Percentiles rank a stretch among this genome's conserved stretches.
Conservation (phyloP, 2,888 invertebrate genomes). For the Nephrotoma appendiculata region DNA sequence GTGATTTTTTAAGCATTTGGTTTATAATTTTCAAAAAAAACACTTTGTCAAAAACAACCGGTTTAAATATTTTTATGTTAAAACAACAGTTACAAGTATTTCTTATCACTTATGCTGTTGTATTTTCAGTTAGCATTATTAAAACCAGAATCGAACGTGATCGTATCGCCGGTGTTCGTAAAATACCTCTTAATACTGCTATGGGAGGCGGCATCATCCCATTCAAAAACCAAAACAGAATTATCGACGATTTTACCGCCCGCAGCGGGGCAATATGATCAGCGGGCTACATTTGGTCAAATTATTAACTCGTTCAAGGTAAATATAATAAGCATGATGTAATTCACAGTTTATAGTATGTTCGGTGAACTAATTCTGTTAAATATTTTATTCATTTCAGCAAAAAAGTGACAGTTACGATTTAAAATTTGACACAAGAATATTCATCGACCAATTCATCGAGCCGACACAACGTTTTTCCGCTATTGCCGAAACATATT, state of each 20-base stretch:
- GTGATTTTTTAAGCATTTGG: too few relatives aligned
- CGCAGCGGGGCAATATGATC: neutral
- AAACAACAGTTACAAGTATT: too few relatives aligned
- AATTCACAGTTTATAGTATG: too few relatives aligned
- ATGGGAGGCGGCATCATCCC: constrained; percentile 48
- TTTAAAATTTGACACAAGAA: constrained; percentile 48
- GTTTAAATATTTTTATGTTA: neutral
- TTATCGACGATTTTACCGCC: constrained; percentile 15
- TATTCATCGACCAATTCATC: constrained; percentile 43
- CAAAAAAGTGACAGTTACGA: constrained; percentile 32
- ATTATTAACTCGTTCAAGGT: constrained; percentile 18
- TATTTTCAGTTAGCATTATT: constrained; percentile 25
- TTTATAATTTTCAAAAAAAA: too few relatives aligned
- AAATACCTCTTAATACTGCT: constrained; percentile 59
- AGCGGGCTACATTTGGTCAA: constrained; percentile 26
- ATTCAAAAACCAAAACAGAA: constrained; percentile 19
- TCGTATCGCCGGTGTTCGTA: constrained; percentile 62
- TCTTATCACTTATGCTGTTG: neutral
- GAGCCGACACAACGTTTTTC: constrained; percentile 44
- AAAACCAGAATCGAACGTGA: constrained; percentile 43
- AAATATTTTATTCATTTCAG: constrained; percentile 5
- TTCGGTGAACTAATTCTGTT: too few relatives aligned
- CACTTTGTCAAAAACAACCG: too few relatives aligned
- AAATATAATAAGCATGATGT: neutral
- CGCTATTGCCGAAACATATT: constrained; percentile 44